Conservation (phyloP, 2,113 vertebrate species). For the Pangasianodon gigas region DNA sequence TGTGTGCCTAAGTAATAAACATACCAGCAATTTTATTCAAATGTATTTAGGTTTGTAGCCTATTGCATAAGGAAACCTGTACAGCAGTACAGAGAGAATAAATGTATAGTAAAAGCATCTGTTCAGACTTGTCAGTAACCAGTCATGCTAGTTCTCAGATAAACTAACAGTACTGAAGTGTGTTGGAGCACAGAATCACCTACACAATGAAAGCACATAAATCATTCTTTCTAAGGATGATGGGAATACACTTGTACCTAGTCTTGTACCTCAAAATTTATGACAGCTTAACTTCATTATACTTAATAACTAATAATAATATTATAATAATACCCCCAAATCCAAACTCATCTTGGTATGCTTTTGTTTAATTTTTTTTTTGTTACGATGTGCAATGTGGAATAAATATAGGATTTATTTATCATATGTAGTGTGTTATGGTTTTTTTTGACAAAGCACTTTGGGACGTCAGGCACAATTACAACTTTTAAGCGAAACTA, state of each 20-base stretch:
- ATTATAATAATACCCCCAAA: background rate
- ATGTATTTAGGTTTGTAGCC: background rate
- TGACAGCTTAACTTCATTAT: background rate
- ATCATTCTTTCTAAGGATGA: background rate
- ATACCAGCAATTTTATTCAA: background rate
- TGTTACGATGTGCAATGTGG: background rate
- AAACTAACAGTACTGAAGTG: constrained; percentile 13
- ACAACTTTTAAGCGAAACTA: background rate
- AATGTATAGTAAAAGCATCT: constrained; percentile 13
- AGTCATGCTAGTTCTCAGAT: constrained; percentile 34
- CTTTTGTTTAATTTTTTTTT: background rate
- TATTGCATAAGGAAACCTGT: background rate
- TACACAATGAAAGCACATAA: constrained; percentile 10
- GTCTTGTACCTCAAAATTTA: background rate
- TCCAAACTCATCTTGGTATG: background rate
- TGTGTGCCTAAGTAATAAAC: background rate
- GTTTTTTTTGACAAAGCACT: background rate
- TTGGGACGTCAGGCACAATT: background rate
- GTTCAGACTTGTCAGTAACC: constrained; percentile 50
- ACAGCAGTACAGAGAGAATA: background rate
- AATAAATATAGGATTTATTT: background rate
- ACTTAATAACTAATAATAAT: background rate
- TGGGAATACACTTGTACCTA: background rate
- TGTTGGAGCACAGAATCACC: background rate
- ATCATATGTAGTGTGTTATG: background rate